These are phyloP conservation scores for Girardinus metallicus DNA, from an alignment of 2,797 vertebrate species.

Conservation along the genomic window DNA sequence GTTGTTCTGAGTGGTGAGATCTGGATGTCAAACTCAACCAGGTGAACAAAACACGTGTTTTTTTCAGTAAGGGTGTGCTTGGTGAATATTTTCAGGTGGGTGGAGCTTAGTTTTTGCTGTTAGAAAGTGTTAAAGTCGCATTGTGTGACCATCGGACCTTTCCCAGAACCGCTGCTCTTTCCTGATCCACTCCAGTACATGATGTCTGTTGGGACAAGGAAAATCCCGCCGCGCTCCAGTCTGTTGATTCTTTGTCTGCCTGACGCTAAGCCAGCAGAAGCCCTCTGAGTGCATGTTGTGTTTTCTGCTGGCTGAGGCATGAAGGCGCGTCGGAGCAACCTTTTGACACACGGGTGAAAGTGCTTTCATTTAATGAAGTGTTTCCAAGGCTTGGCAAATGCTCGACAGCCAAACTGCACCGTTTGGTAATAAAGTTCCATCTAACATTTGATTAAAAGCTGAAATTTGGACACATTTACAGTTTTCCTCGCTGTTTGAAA, in stretches of 20 bases:
- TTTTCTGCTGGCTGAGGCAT: conserved; percentile 52
- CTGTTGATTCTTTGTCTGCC: conserved; percentile 70
- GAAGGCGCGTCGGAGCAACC: conserved; percentile 66
- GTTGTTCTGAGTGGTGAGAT: not conserved
- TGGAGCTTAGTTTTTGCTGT: not conserved
- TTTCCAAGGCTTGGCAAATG: no score
- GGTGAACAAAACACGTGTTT: not conserved
- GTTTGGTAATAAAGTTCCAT: no score
- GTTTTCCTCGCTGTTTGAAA: no score
- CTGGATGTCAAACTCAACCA: not conserved
- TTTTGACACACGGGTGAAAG: conserved; percentile 29
- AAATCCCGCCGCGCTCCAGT: conserved; percentile 66
- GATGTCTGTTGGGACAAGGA: conserved; percentile 72
- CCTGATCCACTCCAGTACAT: conserved; percentile 48
- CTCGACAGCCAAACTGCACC: not conserved
- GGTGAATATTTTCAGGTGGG: not conserved
- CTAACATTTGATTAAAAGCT: no score
- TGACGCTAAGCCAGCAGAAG: conserved; percentile 61
- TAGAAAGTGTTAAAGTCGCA: not conserved
- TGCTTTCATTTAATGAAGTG: no score
- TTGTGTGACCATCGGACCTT: not conserved
- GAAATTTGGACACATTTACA: no score
- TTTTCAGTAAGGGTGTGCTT: not conserved
- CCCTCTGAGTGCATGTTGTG: conserved; percentile 49
- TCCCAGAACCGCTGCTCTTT: conserved; percentile 41